These are phyloP conservation scores for Nesogale talazaci DNA, from an alignment of 2,113 vertebrate genomes.

Conservation along the genomic window DNA sequence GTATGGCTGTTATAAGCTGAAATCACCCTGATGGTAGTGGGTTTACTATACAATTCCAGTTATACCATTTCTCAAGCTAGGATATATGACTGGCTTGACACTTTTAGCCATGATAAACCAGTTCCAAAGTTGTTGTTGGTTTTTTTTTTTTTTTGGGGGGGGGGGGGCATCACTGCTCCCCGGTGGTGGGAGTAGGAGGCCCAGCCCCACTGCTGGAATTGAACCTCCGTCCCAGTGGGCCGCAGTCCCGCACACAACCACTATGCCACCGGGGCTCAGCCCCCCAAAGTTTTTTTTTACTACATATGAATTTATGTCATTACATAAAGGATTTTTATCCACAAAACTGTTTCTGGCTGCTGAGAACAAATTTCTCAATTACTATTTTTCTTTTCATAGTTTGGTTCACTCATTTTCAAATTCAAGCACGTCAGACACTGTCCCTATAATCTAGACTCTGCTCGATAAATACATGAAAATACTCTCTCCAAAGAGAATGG, in stretches of 20 bases:
- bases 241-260: too few relatives aligned
- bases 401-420: slow-evolving; percentile 79
- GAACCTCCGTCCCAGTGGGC: too few relatives aligned
- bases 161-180: too few relatives aligned
- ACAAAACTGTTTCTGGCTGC: slow-evolving; percentile 63
- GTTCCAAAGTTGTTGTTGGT: slow-evolving; percentile 69
- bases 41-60: not conserved
- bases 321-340: slow-evolving; percentile 70
- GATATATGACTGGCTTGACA: not conserved
- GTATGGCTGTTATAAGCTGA: too few relatives aligned
- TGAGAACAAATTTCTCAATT: slow-evolving; percentile 76
- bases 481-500: too few relatives aligned
- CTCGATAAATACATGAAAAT: slow-evolving; percentile 56
- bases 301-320: slow-evolving; percentile 55
- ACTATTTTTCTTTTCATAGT: slow-evolving; percentile 72
- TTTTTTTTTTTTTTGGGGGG: too few relatives aligned
- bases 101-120: slow-evolving; percentile 51
- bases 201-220: too few relatives aligned
- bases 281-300: too few relatives aligned
- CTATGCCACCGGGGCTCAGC: too few relatives aligned
- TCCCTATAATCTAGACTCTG: slow-evolving; percentile 78
- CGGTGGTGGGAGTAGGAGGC: too few relatives aligned
- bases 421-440: slow-evolving; percentile 64
- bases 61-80: not conserved
- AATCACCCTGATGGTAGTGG: not conserved